Evolutionary conservation across 1,140 invertebrate species (phyloP), one percentile per base, ranked within the genome.

Genomic region (Microplitis demolitor): DNA sequence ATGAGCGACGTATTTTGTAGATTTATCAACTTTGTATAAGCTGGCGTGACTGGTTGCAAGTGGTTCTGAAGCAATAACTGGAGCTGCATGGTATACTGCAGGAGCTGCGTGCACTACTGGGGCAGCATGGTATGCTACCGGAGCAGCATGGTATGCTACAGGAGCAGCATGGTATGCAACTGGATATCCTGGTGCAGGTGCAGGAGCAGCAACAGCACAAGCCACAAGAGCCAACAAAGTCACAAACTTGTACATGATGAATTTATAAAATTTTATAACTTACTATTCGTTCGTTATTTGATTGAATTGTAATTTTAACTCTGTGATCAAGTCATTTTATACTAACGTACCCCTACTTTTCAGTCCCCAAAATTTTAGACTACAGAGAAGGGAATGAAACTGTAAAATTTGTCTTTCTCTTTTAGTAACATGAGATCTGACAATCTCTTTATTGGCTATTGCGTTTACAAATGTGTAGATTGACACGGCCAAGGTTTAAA

Each of bases 21-120:
- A 24, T 24, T 24, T 24, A 24, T 24, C 24, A 24, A 78, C 75
- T 67, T 77, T 78, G 75, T 74, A 77, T 61, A 79, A 77, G 72
- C 80, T 78, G 37, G 79, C 76, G 77, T 83, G 82, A 69, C 83
- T 83, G 66, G 83, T 82, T 33, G 85, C 83, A 11, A 85, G 77
- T 62, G 80, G 79, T 54, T 24, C 24, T 24, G 24, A 24, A 24
- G 24, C 24, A 24, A 24, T 24, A 24, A 24, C 24, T 24, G 24
- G 24, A 24, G 24, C 24, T 24, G 24, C 24, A 24, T 24, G 24
- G 24, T 24, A 24, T 0, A 24, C 24, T 24, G 24, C 24, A 24
- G 24, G 24, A 24, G 24, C 24, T 24, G 24, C 24, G 24, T 24
- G 24, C 24, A 24, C 24, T 24, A 24, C 24, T 24, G 24, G 24